Base-by-base conservation (phyloP, 2,888 invertebrate genomes). In the Acanthoscelides obtectus region DNA sequence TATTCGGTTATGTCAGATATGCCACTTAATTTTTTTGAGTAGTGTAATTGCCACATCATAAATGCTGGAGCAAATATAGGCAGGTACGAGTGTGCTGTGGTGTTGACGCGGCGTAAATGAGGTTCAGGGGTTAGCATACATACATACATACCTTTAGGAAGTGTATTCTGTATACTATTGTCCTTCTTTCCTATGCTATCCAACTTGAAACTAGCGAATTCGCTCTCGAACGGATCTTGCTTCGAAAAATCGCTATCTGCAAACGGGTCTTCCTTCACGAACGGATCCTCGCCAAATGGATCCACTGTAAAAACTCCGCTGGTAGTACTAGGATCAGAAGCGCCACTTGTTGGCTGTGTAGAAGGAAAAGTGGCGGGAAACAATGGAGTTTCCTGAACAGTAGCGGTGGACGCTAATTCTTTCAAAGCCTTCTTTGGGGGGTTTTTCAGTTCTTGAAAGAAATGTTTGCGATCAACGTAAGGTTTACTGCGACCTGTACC, bases 381-480 rank as follows among this genome's bases (percentile, higher is more conserved):
- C 69, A 74, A 69, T 63, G 73, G 70, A 68, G 75, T 75, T 27
- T 78, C 75, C 70, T 77, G 73, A 22, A 75, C 74, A 64, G 74
- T 64, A 6, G 20, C 20, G 68, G 73, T 75, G 64, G 76, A 70
- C 72, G 91, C 92, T 84, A 96, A 88, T 86, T 96, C 96, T 88
- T 96, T 95, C 80, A 96, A 90, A 76, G 94, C 93, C 87, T 95
- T 95, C 88, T 96, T 95, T 80, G 96, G 95, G 79, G 96, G 96
- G 87, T 96, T 96, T 88, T 96, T 96, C 83, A 96, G 89, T 86
- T 96, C 95, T 88, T 96, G 95, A 89, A 97, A 97, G 89, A 97
- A 97, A 87, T 95, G 94, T 89, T 96, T 96, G 88, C 95, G 95
- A 89, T 97, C 96, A 83, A 96, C 91, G 88, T 96, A 97, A 76